Conservation (phyloP, 2,888 invertebrate genomes). For the Eupithecia inturbata region DNA sequence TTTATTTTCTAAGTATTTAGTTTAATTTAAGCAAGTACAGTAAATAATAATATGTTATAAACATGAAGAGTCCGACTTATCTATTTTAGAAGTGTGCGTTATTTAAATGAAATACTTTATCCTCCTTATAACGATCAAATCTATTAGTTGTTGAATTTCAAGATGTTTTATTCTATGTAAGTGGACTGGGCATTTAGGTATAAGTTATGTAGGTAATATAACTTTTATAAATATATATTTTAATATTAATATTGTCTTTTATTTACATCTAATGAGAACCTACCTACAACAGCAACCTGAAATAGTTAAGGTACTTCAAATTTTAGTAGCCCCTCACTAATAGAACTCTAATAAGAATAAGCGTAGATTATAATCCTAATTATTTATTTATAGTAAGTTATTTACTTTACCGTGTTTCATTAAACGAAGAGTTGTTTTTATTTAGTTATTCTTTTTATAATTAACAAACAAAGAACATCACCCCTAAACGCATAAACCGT, state of each 20-base stretch:
- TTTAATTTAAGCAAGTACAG: background rate
- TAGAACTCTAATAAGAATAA: too few species aligned
- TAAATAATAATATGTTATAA: background rate
- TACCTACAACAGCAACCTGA: too few species aligned
- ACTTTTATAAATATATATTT: constrained; percentile 58
- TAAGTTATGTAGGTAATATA: constrained; percentile 48
- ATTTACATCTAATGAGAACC: constrained; percentile 14
- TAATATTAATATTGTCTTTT: constrained; percentile 35
- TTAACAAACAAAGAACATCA: too few species aligned
- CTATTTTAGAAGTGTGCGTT: background rate
- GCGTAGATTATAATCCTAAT: too few species aligned
- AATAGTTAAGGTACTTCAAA: too few species aligned
- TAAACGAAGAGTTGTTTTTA: too few species aligned
- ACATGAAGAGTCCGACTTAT: background rate
- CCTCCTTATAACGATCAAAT: constrained; percentile 28
- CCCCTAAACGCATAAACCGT: too few species aligned
- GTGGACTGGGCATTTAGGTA: constrained; percentile 62
- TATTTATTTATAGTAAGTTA: too few species aligned
- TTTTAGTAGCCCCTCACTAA: too few species aligned
- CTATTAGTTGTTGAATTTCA: constrained; percentile 22
- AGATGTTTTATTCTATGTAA: constrained; percentile 56
- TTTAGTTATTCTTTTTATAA: too few species aligned
- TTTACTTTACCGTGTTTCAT: too few species aligned
- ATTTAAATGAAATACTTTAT: background rate
- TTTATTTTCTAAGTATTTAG: background rate